phyloP scores from a whole-genome alignment of 2,113 vertebrate species.

The Sciurus niger region DNA sequence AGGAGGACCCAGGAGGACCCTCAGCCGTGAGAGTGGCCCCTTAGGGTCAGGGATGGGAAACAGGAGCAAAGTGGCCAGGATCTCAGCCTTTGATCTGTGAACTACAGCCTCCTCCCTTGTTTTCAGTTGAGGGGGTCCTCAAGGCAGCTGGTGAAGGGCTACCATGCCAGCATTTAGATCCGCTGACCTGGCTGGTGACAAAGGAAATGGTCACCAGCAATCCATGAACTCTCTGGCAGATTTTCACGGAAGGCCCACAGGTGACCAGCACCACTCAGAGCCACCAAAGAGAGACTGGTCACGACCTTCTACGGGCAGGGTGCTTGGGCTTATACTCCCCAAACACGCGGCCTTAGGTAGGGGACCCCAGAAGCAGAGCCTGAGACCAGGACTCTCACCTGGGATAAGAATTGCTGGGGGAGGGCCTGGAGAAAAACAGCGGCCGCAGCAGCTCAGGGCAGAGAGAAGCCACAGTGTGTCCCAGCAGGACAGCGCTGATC shows the following conservation, averaged over 20 bases:
- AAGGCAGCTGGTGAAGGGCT: background rate
- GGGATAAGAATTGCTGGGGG: no score
- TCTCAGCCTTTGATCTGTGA: background rate
- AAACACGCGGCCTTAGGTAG: background rate
- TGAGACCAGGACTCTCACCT: background rate
- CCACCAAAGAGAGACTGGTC: fast-evolving
- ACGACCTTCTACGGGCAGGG: background rate
- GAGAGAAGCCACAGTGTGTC: background rate
- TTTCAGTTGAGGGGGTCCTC: background rate
- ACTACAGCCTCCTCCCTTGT: background rate
- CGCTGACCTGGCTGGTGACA: background rate
- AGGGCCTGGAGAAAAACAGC: background rate
- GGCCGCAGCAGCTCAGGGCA: background rate
- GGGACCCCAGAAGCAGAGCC: background rate
- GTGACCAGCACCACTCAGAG: background rate
- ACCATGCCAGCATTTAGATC: no score
- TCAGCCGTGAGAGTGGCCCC: fast-evolving
- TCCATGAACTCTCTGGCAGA: background rate
- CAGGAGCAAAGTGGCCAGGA: background rate
- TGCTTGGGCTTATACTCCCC: background rate
- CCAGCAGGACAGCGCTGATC: background rate
- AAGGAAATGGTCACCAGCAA: background rate
- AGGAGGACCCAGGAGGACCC: background rate
- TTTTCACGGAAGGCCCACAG: background rate
- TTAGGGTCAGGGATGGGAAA: background rate